phyloP scores from a whole-genome alignment of 2,888 invertebrate species.

The Pristionchus japonicus region DNA sequence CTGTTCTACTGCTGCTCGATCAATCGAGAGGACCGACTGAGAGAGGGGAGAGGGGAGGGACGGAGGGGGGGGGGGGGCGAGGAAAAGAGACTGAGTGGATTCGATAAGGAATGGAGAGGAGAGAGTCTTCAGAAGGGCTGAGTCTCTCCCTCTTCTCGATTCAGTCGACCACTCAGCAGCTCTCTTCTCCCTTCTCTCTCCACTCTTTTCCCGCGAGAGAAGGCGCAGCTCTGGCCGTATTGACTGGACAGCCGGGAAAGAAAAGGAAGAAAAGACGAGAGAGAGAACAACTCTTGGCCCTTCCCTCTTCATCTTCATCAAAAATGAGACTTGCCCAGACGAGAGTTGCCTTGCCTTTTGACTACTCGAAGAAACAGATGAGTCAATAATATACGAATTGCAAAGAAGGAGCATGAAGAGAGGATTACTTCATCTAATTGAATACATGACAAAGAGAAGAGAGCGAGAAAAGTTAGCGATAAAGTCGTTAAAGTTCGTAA shows the following conservation, averaged over 20 bases:
- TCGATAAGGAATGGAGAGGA: slow-evolving; percentile 35
- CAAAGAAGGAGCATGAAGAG: not conserved
- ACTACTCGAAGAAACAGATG: not conserved
- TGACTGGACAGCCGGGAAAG: slow-evolving; percentile 30
- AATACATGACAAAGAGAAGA: slow-evolving; percentile 4
- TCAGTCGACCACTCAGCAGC: slow-evolving; percentile 15
- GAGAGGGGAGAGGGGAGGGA: too few species aligned
- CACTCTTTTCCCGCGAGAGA: slow-evolving; percentile 37
- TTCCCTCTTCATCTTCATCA: not conserved
- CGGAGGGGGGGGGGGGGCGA: not conserved
- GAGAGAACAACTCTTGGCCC: slow-evolving; percentile 19
- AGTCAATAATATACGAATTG: not conserved
- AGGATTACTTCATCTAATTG: slow-evolving; percentile 18
- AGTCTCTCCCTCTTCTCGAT: slow-evolving; percentile 32
- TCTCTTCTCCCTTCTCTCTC: slow-evolving; percentile 50
- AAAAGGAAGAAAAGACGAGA: not conserved
- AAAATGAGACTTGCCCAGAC: slow-evolving; percentile 22
- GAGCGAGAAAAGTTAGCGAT: not conserved
- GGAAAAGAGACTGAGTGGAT: slow-evolving; percentile 2
- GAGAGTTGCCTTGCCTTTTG: not conserved
- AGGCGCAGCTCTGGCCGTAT: slow-evolving; percentile 8
- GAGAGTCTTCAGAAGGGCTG: not conserved
- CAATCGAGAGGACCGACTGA: not conserved
- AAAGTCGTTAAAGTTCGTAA: slow-evolving; percentile 34
- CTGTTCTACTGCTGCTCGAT: slow-evolving; percentile 17